A percentile compares a stretch with the other conserved stretches of the same genome.
phyloP scores from a whole-genome alignment of 2,113 vertebrate species.

The Pterocles gutturalis region DNA sequence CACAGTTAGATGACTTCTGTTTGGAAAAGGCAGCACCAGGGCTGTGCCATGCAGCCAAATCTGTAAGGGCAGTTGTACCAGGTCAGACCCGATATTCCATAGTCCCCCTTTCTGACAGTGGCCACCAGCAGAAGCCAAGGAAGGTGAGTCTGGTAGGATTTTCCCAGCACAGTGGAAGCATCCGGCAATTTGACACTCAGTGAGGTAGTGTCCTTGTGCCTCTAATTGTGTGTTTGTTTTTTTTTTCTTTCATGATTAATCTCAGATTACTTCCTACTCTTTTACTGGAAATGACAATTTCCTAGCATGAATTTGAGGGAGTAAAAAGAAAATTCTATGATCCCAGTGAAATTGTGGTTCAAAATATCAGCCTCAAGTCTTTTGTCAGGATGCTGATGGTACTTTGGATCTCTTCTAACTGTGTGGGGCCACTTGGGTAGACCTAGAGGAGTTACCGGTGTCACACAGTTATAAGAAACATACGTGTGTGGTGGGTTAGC shows the following conservation, averaged over 20 bases:
- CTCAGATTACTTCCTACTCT: background rate
- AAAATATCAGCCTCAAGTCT: background rate
- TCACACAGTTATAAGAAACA: background rate
- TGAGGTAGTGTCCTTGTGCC: background rate
- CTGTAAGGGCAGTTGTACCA: accelerated
- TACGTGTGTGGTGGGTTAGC: too few species aligned
- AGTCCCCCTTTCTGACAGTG: background rate
- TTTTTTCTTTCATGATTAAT: background rate
- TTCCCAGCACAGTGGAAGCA: background rate
- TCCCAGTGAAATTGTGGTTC: background rate
- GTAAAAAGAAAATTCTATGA: background rate
- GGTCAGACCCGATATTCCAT: accelerated
- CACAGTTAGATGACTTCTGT: background rate
- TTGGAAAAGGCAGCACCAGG: accelerated
- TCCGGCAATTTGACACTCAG: background rate
- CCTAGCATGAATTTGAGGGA: background rate
- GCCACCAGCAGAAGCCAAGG: background rate
- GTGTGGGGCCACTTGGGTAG: background rate
- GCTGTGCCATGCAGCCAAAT: background rate
- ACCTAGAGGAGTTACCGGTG: background rate
- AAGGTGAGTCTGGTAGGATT: background rate
- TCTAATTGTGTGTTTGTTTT: background rate
- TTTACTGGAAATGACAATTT: background rate
- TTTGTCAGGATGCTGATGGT: background rate
- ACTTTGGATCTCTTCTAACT: background rate